Conservation (phyloP, 2,888 invertebrate species). For the Eumacrocentrus americanus region DNA sequence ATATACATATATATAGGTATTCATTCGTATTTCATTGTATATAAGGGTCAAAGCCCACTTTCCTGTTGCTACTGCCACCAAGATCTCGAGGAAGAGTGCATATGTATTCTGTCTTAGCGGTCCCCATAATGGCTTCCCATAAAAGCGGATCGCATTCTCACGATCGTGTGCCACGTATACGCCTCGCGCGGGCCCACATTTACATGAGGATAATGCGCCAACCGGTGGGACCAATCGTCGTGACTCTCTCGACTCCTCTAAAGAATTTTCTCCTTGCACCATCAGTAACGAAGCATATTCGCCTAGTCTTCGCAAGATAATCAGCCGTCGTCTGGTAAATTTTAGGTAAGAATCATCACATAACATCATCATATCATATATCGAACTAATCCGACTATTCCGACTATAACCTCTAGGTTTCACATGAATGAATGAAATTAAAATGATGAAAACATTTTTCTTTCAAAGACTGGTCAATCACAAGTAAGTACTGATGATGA, state of each 20-base stretch:
- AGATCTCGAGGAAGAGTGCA: slow-evolving; percentile 23
- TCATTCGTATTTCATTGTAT: too few relatives aligned
- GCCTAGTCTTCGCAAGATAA: background rate
- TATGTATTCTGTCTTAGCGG: slow-evolving; percentile 18
- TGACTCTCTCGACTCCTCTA: slow-evolving; percentile 28
- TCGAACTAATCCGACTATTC: too few relatives aligned
- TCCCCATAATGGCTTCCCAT: slow-evolving; percentile 40
- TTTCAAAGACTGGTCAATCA: too few relatives aligned
- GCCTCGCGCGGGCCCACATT: slow-evolving; percentile 33
- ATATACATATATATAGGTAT: background rate
- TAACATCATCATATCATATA: background rate
- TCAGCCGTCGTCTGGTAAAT: background rate
- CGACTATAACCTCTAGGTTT: too few relatives aligned
- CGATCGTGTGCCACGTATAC: slow-evolving; percentile 37
- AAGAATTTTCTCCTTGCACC: slow-evolving; percentile 15
- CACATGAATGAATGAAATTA: too few relatives aligned
- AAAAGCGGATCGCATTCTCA: slow-evolving; percentile 43
- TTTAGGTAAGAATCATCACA: background rate
- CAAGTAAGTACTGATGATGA: slow-evolving; percentile 4
- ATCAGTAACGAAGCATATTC: background rate
- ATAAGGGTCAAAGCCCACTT: slow-evolving; percentile 42
- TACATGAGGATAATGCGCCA: slow-evolving; percentile 38
- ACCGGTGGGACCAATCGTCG: slow-evolving; percentile 36
- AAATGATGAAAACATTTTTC: too few relatives aligned
- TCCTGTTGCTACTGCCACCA: slow-evolving; percentile 29